Evolutionary conservation across 2,888 invertebrate genomes (phyloP).

Genomic region (Phaonia tiefii): DNA sequence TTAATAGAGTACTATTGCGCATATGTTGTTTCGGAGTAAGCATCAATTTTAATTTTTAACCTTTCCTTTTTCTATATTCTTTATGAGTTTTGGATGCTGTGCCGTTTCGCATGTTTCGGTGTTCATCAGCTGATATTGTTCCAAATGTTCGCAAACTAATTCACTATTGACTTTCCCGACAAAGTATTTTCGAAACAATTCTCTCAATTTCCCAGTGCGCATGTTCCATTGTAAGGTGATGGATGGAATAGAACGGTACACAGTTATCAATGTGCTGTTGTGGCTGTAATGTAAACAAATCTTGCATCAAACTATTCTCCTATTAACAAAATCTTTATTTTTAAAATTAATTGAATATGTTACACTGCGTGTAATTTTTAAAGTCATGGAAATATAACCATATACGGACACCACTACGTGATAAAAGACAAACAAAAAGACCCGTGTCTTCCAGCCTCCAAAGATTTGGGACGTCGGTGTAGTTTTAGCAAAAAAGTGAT

Average conservation of each 20-base stretch:
- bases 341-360: background rate
- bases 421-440: too few relatives aligned
- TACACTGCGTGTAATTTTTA: too few relatives aligned
- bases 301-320: background rate
- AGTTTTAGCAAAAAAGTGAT: too few relatives aligned
- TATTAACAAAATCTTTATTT: background rate
- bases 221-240: background rate
- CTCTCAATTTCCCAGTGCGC: background rate
- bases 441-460: too few relatives aligned
- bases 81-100: conserved; percentile 36
- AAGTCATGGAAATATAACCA: too few relatives aligned
- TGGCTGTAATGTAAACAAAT: background rate
- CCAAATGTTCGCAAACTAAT: conserved; percentile 6
- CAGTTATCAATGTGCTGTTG: background rate
- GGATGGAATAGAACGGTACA: background rate
- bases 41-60: conserved; percentile 44
- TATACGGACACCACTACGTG: too few relatives aligned
- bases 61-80: conserved; percentile 1
- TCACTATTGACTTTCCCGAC: background rate
- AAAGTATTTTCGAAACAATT: background rate
- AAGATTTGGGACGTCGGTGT: too few relatives aligned
- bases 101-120: background rate
- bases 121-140: conserved; percentile 41
- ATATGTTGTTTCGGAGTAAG: conserved; percentile 54
- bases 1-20: conserved; percentile 51